These are phyloP conservation scores for Glomeris marginata DNA, from an alignment of 2,888 invertebrate species.

Conservation along the genomic window DNA sequence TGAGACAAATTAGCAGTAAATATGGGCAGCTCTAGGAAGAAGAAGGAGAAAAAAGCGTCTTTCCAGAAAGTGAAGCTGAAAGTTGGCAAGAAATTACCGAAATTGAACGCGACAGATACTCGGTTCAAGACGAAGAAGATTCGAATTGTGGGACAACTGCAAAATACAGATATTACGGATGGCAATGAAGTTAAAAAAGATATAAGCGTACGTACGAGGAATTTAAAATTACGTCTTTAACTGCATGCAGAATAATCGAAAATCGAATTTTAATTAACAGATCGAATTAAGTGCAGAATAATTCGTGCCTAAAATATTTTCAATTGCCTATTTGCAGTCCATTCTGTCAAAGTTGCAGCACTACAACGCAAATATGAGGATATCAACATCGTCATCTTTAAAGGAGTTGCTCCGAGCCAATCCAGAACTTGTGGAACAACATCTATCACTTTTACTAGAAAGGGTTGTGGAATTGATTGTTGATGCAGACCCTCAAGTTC, in stretches of 20 bases:
- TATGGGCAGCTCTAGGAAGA: slow-evolving; percentile 45
- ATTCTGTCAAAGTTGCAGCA: background rate
- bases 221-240: too few species aligned
- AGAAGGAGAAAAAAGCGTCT: slow-evolving; percentile 63
- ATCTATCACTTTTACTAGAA: slow-evolving; percentile 2
- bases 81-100: slow-evolving; percentile 59
- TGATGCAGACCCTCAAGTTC: background rate
- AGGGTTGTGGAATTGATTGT: background rate
- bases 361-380: background rate
- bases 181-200: background rate
- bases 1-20: slow-evolving; percentile 14
- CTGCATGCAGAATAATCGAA: too few species aligned
- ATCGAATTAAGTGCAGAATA: too few species aligned
- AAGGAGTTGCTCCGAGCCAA: slow-evolving; percentile 5
- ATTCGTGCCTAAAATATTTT: too few species aligned
- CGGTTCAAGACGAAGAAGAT: slow-evolving; percentile 81
- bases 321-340: slow-evolving; percentile 4
- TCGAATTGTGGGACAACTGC: slow-evolving; percentile 36
- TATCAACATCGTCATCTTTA: slow-evolving; percentile 1
- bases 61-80: slow-evolving; percentile 82
- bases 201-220: background rate
- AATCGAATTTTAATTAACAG: too few species aligned
- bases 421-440: background rate
- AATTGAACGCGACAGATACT: slow-evolving; percentile 79
- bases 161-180: background rate